Evolutionary conservation across 2,888 invertebrate species (phyloP), one percentile per base, ranked within the genome.

Genomic region (Hipparchia sbordonii): DNA sequence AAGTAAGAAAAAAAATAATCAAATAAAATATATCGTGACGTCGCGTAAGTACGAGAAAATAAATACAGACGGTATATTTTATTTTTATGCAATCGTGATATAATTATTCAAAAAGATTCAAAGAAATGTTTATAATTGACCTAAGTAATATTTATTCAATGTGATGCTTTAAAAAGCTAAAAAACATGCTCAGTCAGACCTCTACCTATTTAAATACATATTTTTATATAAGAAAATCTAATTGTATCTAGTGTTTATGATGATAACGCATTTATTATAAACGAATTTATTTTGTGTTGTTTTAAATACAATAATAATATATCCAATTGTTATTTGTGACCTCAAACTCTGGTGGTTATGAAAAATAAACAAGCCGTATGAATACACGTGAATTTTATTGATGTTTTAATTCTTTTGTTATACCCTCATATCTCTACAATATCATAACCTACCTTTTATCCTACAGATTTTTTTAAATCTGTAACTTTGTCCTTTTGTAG

Each of bases 261-360:
- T 71, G 72, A 71, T 71, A 76, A 72, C 90, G 92, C 92, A 93
- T 93, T 93, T 93, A 93, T 87, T 88, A 85, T 87, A 88, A 91
- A 88, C 90, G 92, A 93, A 92, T 92, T 93, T 92, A 91, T 89
- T 90, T 92, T 88, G 81, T 89, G 86, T 88, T 89, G 79, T 80
- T 84, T 84, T 80, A 77, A 79, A 78, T 75, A 75, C 71, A 68
- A 39, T 73, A 74, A 73, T 60, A 60, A 59, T 74, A 82, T 82
- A 82, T 76, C 81, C 80, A 81, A 82, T 79, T 86, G 84, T 87
- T 87, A 84, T 79, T 81, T 82, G 81, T 81, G 82, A 81, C 81
- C 83, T 81, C 78, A 79, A 77, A 71, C 77, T 81, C 80, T 83
- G 82, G 84, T 79, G 77, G 80, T 84, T 83, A 85, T 79, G 76